phyloP scores from a whole-genome alignment of 2,113 vertebrate species.

The Myiopsitta monachus region DNA sequence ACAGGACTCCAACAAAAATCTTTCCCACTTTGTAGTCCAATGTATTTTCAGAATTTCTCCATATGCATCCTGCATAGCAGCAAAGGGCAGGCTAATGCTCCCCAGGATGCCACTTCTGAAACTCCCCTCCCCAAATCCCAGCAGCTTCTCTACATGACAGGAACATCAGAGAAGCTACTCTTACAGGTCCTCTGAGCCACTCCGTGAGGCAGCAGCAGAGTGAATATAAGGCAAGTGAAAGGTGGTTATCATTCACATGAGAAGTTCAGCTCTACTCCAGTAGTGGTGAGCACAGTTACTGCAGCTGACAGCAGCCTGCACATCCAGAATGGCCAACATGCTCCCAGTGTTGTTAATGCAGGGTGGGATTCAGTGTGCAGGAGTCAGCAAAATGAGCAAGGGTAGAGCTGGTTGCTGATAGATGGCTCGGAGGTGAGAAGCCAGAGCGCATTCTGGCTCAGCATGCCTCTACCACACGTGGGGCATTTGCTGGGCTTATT shows the following conservation, averaged over 20 bases:
- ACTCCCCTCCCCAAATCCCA: not conserved
- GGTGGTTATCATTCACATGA: not conserved
- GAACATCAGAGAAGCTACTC: not conserved
- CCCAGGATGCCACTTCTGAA: not conserved
- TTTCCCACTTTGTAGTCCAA: not conserved
- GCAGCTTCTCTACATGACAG: not conserved
- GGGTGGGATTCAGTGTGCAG: not conserved
- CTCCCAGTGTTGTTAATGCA: not conserved
- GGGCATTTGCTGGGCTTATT: not conserved
- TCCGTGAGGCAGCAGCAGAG: not conserved
- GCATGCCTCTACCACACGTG: not conserved
- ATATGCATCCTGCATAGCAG: not conserved
- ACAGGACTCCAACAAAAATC: not conserved
- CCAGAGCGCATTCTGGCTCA: not conserved
- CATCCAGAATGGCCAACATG: not conserved
- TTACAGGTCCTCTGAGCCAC: not conserved
- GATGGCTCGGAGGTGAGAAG: not conserved
- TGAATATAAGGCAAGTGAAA: not conserved
- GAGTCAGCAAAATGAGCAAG: not conserved
- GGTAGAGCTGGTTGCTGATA: not conserved
- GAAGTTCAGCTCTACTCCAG: not conserved
- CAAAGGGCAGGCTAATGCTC: not conserved
- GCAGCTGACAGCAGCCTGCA: not conserved
- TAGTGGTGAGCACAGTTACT: not conserved
- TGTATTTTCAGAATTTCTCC: not conserved